These are phyloP conservation scores for Sacculina carcini DNA, from an alignment of 2,888 invertebrate genomes.

Conservation along the genomic window DNA sequence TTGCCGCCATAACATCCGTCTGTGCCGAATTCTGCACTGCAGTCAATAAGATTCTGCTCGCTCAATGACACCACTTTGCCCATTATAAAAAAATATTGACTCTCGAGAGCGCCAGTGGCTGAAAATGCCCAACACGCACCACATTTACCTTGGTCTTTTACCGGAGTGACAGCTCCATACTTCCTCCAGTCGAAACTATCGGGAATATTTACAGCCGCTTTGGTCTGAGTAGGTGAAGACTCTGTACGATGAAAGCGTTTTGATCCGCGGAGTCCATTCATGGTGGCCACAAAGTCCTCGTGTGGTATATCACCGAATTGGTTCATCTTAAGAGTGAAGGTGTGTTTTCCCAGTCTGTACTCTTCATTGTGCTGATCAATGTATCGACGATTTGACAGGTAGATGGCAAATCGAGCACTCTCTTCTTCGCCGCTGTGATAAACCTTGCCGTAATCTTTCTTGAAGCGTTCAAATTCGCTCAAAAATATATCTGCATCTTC, in stretches of 20 bases:
- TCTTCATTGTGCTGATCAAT: no score
- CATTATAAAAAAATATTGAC: conserved; percentile 56
- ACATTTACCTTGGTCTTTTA: conserved; percentile 23
- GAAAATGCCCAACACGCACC: conserved; percentile 30
- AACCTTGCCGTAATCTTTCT: no score
- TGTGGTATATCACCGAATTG: no score
- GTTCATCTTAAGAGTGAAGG: no score
- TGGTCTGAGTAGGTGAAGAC: conserved; percentile 6
- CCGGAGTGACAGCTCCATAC: conserved; percentile 20
- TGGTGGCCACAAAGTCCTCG: no score
- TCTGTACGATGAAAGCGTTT: background rate
- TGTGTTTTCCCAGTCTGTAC: no score
- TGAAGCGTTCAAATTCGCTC: no score
- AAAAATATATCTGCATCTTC: no score
- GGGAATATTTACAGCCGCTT: conserved; percentile 14
- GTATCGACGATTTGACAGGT: no score
- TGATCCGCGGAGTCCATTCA: no score
- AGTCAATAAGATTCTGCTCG: conserved; percentile 78
- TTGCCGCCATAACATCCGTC: conserved; percentile 68
- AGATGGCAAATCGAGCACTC: no score
- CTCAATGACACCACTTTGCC: conserved; percentile 56
- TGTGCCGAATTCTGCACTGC: conserved; percentile 54
- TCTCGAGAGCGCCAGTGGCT: conserved; percentile 33
- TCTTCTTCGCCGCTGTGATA: no score
- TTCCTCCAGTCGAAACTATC: conserved; percentile 19